phyloP scores from a whole-genome alignment of 2,113 vertebrate species.

The Chitala chitala region DNA sequence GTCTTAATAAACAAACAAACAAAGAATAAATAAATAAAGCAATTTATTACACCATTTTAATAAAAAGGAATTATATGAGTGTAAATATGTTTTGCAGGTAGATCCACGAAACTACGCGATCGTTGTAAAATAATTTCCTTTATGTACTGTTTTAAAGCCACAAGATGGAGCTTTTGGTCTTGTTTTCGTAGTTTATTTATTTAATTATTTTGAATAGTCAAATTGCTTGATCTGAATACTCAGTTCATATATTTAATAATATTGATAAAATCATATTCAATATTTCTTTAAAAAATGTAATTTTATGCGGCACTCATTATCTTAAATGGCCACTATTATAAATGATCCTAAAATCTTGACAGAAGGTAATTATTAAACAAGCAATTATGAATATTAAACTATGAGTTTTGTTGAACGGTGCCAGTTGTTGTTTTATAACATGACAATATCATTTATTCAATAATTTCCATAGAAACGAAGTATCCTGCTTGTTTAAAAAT shows the following conservation, averaged over 20 bases:
- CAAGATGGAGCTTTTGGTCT: constrained; percentile 69
- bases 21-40: no score
- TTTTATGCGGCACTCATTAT: background rate
- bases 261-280: background rate
- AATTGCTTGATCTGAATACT: background rate
- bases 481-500: no score
- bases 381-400: no score
- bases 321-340: no score
- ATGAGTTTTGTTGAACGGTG: no score
- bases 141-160: constrained; percentile 35
- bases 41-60: no score
- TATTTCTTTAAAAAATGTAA: background rate
- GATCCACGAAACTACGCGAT: background rate
- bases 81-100: no score
- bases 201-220: background rate
- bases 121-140: background rate
- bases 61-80: no score
- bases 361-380: no score
- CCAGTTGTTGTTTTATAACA: background rate
- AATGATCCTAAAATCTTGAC: background rate
- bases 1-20: no score
- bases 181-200: constrained; percentile 33
- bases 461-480: no score
- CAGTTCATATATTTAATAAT: background rate
- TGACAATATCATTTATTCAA: no score